A percentile compares a stretch with the other conserved stretches of the same genome.
These are phyloP conservation scores for Dugesia japonica DNA, from an alignment of 2,888 invertebrate genomes.

Conservation along the genomic window DNA sequence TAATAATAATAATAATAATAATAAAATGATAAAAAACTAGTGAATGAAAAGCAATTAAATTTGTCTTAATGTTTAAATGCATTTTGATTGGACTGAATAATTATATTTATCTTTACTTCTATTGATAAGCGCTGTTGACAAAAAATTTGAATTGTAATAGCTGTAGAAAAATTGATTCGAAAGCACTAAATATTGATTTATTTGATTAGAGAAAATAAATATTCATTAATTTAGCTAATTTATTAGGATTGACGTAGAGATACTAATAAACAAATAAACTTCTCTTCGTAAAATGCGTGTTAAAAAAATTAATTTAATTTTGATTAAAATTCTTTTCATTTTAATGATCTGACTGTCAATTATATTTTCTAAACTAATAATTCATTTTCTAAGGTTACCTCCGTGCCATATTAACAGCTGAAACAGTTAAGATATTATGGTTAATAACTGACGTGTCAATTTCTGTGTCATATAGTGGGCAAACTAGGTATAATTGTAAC, in stretches of 20 bases:
- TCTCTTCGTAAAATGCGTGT: neutral
- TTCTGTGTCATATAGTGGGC: neutral
- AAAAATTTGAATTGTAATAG: no score
- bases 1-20: no score
- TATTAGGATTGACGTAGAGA: constrained; percentile 7
- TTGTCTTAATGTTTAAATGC: no score
- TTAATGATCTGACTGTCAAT: constrained; percentile 16
- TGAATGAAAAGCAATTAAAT: no score
- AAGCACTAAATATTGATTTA: neutral
- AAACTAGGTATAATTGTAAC: neutral
- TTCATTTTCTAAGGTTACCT: constrained; percentile 11
- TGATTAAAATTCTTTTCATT: constrained; percentile 20
- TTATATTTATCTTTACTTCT: no score
- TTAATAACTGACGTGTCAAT: constrained; percentile 20
- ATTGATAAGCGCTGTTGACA: no score
- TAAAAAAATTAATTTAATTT: constrained; percentile 20
- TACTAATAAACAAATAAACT: constrained; percentile 10
- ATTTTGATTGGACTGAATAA: no score
- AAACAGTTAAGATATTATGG: constrained; percentile 20
- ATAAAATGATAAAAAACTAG: no score
- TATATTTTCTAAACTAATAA: constrained; percentile 13
- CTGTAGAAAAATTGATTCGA: no score
- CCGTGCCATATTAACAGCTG: constrained; percentile 12
- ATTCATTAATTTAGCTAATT: constrained; percentile 4
- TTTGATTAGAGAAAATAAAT: neutral